phyloP scores from a whole-genome alignment of 2,113 vertebrate genomes.

The Chaenocephalus aceratus region DNA sequence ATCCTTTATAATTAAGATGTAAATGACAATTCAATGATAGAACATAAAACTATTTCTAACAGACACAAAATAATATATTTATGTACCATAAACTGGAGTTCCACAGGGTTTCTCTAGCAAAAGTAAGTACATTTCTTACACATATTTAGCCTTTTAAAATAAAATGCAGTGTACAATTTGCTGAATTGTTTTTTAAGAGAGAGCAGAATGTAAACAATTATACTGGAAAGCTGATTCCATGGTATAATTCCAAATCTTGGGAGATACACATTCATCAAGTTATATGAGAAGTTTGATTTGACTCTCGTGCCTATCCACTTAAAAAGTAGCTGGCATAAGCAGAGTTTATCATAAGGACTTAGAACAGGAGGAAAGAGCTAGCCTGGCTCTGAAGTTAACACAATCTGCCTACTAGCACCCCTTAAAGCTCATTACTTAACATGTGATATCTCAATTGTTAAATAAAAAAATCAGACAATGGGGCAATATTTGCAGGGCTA shows the following conservation, averaged over 20 bases:
- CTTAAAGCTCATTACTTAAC: neutral
- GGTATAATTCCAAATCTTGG: neutral
- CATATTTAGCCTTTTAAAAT: neutral
- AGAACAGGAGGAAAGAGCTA: neutral
- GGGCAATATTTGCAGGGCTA: neutral
- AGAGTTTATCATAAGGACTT: neutral
- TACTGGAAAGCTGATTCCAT: neutral
- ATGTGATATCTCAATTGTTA: neutral
- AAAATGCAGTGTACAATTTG: neutral
- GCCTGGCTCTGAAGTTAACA: neutral
- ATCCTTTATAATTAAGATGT: neutral
- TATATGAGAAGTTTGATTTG: constrained; percentile 1
- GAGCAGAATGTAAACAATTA: neutral
- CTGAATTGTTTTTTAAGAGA: neutral
- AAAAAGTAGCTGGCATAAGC: neutral
- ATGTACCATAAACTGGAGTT: neutral
- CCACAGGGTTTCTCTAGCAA: neutral
- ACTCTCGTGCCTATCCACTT: neutral
- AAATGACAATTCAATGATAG: neutral
- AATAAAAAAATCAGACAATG: neutral
- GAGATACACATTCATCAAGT: neutral
- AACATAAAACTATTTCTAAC: neutral
- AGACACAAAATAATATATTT: neutral
- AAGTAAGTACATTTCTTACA: neutral
- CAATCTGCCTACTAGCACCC: neutral